Evolutionary conservation across 2,797 vertebrate genomes (phyloP), one percentile per base, ranked within the genome.

Genomic region (Alcedo atthis): DNA sequence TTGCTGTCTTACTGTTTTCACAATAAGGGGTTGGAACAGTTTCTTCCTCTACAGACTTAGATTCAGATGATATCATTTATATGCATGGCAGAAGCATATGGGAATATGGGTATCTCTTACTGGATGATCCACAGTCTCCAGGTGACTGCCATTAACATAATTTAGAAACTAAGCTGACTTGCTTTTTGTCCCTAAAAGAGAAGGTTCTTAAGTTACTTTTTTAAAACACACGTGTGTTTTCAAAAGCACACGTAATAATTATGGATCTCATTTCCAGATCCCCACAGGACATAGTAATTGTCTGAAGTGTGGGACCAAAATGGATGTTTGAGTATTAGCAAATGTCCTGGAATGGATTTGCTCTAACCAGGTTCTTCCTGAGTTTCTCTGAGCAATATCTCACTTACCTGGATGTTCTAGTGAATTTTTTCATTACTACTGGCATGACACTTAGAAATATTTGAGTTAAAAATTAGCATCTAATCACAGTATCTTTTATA

Each of bases 51-150:
- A 15, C 17, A 4, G 5, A 59, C 10, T 64, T 53, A 67, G 6
- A 18, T 6, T 77, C 8, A 55, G 45, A 22, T 53, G 22, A 33
- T 68, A 5, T 9, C n/a, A 53, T 55, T 77, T 28, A 55, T 59
- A 51, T 35, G 3, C 0, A 0, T 51, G 49, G 7, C 17, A 5
- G 6, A 63, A 70, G 8, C 8, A 4, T 37, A 8, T 7, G 32
- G 30, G 10, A 68, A 84, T 53, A 18, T 14, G 5, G 0, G 1
- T 57, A 19, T 45, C 16, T 74, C 26, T 45, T 57, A 57, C 17
- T 40, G 14, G 30, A 9, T 49, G 15, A 9, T 7, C 40, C 21
- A 33, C 12, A 68, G 6, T 79, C 37, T 45, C 63, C 49, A 64
- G 15, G 13, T 67, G 19, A 59, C 13, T 75, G 28, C 5, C 4